These are phyloP conservation scores for Callionymus lyra DNA, from an alignment of 2,113 vertebrate species.

Conservation along the genomic window DNA sequence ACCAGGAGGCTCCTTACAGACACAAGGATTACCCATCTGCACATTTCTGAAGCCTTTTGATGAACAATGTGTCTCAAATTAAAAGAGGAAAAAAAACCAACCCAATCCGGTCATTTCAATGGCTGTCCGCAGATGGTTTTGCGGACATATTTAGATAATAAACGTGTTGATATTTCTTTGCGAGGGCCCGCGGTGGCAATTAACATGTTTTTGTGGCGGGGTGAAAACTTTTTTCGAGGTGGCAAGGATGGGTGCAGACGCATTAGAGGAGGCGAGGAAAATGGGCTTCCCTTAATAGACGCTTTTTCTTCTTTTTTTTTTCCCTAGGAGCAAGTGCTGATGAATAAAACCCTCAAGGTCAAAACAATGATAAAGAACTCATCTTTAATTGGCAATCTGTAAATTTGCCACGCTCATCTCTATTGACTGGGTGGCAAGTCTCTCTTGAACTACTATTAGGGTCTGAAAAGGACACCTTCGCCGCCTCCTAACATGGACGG, in stretches of 20 bases:
- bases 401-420: constrained; percentile 52
- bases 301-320: too few species aligned
- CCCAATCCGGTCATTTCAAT: constrained; percentile 71
- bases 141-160: constrained; percentile 73
- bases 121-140: constrained; percentile 70
- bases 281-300: constrained; percentile 69
- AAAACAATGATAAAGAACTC: constrained; percentile 65
- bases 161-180: constrained; percentile 73
- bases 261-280: constrained; percentile 69
- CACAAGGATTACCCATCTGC: constrained; percentile 74
- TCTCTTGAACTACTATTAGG: constrained; percentile 54
- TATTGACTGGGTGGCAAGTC: constrained; percentile 49
- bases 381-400: constrained; percentile 67
- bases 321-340: constrained; percentile 68
- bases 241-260: constrained; percentile 65
- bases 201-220: constrained; percentile 71
- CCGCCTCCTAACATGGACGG: constrained; percentile 5
- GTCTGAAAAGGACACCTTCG: constrained; percentile 47
- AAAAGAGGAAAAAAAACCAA: constrained; percentile 67
- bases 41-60: constrained; percentile 76
- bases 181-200: constrained; percentile 64
- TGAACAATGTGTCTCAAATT: constrained; percentile 68
- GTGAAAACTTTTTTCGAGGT: constrained; percentile 72
- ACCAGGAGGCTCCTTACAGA: constrained; percentile 65
- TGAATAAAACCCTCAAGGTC: constrained; percentile 68